Evolutionary conservation across 2,797 vertebrate species (phyloP).

Genomic region (Oreochromis grahami): DNA sequence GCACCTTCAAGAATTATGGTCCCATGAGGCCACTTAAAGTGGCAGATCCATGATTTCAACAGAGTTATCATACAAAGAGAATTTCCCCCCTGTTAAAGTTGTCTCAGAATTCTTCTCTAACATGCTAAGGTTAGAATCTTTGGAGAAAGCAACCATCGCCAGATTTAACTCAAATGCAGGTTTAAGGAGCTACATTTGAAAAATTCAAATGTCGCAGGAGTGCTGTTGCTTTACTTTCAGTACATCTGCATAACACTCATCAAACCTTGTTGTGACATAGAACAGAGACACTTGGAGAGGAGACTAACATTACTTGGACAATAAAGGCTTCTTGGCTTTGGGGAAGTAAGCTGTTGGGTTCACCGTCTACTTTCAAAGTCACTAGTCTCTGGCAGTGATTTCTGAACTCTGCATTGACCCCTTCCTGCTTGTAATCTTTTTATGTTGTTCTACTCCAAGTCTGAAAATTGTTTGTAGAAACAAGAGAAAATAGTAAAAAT

Average conservation of each 20-base stretch:
- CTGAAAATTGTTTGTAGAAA: not conserved
- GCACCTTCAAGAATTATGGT: not conserved
- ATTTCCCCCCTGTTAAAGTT: not conserved
- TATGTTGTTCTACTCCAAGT: not conserved
- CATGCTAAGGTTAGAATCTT: not conserved
- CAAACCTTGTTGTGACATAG: not conserved
- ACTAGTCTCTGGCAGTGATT: not conserved
- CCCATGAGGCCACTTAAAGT: not conserved
- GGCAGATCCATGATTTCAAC: not conserved
- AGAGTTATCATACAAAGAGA: not conserved
- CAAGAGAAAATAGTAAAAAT: not conserved
- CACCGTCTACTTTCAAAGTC: not conserved
- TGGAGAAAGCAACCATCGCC: not conserved
- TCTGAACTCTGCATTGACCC: not conserved
- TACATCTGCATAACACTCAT: not conserved
- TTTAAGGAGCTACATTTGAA: not conserved
- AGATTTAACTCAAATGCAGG: not conserved
- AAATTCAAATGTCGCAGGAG: not conserved
- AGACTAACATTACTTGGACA: not conserved
- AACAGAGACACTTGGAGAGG: not conserved
- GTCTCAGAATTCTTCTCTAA: not conserved
- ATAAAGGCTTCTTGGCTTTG: not conserved
- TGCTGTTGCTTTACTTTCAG: not conserved
- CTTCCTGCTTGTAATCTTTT: not conserved
- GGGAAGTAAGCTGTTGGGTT: not conserved